Evolutionary conservation across 1,140 invertebrate species (phyloP).

Genomic region (Paramacrobiotus metropolitanus): DNA sequence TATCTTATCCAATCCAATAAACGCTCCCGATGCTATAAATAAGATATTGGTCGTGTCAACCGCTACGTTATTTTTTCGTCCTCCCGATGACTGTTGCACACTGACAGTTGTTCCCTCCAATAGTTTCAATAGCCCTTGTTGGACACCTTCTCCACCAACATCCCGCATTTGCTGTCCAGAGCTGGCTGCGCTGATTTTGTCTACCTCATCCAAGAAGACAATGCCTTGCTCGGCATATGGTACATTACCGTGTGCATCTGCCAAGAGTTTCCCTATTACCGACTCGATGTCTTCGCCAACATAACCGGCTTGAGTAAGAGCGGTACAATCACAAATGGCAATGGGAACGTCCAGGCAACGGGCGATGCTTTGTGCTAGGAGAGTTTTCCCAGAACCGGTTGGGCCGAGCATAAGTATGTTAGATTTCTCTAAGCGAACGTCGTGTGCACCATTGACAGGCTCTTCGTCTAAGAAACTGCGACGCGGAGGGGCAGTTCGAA

Average conservation of each 20-base stretch:
- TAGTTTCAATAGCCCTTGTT: slow-evolving; percentile 8
- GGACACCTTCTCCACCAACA: slow-evolving; percentile 10
- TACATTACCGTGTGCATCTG: slow-evolving; percentile 7
- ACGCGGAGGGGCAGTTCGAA: not conserved
- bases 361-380: slow-evolving; percentile 13
- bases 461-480: not conserved
- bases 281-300: slow-evolving; percentile 12
- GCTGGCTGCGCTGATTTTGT: slow-evolving; percentile 11
- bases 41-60: slow-evolving; percentile 17
- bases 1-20: slow-evolving; percentile 13
- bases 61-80: slow-evolving; percentile 11
- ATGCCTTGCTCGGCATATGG: slow-evolving; percentile 9
- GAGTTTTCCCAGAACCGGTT: slow-evolving; percentile 17
- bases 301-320: slow-evolving; percentile 12
- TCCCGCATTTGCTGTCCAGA: slow-evolving; percentile 6
- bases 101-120: slow-evolving; percentile 9
- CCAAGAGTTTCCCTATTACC: slow-evolving; percentile 8
- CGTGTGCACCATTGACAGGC: not conserved
- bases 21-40: slow-evolving; percentile 15
- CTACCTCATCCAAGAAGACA: slow-evolving; percentile 12
- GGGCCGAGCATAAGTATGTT: slow-evolving; percentile 18
- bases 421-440: slow-evolving; percentile 15
- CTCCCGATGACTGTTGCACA: slow-evolving; percentile 6
- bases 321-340: slow-evolving; percentile 11
- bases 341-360: slow-evolving; percentile 8